Conservation (phyloP, 53 echinoderm and acorn worm species). For the Crossaster papposus region DNA sequence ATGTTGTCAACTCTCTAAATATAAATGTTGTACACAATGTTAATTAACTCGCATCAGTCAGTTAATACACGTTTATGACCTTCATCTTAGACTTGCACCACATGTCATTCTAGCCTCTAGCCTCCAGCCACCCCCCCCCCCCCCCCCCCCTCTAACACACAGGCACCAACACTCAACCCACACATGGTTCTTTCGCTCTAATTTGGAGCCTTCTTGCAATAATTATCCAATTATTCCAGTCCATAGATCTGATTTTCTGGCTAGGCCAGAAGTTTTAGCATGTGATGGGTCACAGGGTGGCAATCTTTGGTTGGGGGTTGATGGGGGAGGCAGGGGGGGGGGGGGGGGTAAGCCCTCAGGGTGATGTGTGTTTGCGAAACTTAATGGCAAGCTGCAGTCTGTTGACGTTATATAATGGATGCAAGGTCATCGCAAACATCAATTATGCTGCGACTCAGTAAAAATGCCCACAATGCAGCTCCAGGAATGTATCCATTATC, state of each 20-base stretch:
- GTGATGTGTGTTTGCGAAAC: not conserved
- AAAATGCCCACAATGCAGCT: not conserved
- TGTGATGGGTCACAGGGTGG: not conserved
- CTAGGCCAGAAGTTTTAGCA: not conserved
- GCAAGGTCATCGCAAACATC: not conserved
- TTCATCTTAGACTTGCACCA: not conserved
- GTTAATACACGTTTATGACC: slow-evolving; percentile 25
- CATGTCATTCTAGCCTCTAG: not conserved
- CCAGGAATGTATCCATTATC: not conserved
- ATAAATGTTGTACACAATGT: not conserved
- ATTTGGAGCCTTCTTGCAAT: not conserved
- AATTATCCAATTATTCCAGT: slow-evolving; percentile 40
- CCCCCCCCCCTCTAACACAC: not conserved
- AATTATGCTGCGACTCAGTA: not conserved
- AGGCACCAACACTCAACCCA: not conserved
- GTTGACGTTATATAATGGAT: not conserved
- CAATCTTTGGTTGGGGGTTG: not conserved
- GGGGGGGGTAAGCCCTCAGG: not conserved
- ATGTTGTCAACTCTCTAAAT: not conserved
- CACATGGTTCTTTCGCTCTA: not conserved
- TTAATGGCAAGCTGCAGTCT: not conserved
- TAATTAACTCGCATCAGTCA: slow-evolving; percentile 3
- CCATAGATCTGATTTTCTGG: slow-evolving; percentile 46
- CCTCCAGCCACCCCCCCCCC: not conserved
- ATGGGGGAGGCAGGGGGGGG: not conserved